A percentile compares a stretch with the other conserved stretches of the same genome.
These are phyloP conservation scores for Colossoma macropomum DNA, from an alignment of 2,113 vertebrate genomes.

Conservation along the genomic window DNA sequence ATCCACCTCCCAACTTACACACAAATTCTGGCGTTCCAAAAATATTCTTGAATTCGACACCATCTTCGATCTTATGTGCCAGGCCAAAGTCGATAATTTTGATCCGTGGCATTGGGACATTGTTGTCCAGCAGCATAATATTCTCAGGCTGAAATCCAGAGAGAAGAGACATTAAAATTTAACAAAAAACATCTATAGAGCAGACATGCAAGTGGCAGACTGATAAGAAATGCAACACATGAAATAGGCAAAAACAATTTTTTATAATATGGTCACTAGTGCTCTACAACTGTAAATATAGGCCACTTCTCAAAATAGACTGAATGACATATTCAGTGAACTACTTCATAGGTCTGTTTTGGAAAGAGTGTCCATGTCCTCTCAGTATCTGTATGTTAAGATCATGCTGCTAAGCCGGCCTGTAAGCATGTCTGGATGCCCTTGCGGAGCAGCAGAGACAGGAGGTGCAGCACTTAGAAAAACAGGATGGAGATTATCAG, in stretches of 20 bases:
- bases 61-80: constrained; percentile 92
- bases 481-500: constrained; percentile 59
- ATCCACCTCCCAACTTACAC: constrained; percentile 76
- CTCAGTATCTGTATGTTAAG: background rate
- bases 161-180: constrained; percentile 32
- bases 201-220: background rate
- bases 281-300: background rate
- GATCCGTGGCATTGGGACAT: constrained; percentile 86
- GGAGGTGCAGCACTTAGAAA: constrained; percentile 33
- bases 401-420: background rate
- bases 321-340: background rate
- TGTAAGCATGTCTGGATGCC: background rate
- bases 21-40: constrained; percentile 98
- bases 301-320: background rate
- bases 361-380: background rate
- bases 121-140: constrained; percentile 96
- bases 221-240: background rate
- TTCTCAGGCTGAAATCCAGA: constrained; percentile 92
- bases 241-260: no score
- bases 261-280: background rate
- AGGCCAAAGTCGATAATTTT: constrained; percentile 97
- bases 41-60: constrained; percentile 95
- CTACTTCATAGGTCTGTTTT: background rate
- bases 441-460: background rate
- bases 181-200: background rate